Percentiles rank a stretch among this genome's conserved stretches.
Conservation (phyloP, 2,888 invertebrate species). For the Amaurobius ferox region DNA sequence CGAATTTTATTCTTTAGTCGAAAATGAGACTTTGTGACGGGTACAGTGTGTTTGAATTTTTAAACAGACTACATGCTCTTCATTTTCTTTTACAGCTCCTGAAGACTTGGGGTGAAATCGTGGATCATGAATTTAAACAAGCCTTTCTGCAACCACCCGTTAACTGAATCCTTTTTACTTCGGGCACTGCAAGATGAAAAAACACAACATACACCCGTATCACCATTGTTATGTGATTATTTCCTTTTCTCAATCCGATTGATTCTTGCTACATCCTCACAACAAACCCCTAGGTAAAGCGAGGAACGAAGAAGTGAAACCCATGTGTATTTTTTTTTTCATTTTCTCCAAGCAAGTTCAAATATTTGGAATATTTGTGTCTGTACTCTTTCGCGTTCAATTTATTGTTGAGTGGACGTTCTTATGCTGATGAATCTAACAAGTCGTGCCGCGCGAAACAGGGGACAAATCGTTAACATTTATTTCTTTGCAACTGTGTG, state of each 20-base stretch:
- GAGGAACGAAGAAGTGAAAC: background rate
- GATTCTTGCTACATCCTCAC: background rate
- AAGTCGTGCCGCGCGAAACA: background rate
- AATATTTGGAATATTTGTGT: constrained; percentile 42
- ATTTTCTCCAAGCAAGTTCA: constrained; percentile 38
- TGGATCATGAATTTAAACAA: constrained; percentile 20
- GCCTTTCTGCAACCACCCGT: constrained; percentile 66
- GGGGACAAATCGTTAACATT: background rate
- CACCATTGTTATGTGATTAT: constrained; percentile 47
- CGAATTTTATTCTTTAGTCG: no score
- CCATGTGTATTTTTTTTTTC: no score
- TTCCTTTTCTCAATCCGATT: background rate
- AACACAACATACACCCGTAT: constrained; percentile 52
- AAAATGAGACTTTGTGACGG: no score
- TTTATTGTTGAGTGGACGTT: background rate
- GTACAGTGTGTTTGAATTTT: no score
- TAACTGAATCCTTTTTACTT: constrained; percentile 53
- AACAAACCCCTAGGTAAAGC: background rate
- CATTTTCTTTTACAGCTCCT: constrained; percentile 40
- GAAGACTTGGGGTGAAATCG: constrained; percentile 36
- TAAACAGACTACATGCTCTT: background rate
- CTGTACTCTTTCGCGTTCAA: constrained; percentile 1
- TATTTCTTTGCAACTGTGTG: background rate
- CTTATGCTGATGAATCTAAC: background rate
- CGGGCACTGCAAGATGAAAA: constrained; percentile 52